Evolutionary conservation across 2,888 invertebrate genomes (phyloP).

Genomic region (Thymelicus acteon): DNA sequence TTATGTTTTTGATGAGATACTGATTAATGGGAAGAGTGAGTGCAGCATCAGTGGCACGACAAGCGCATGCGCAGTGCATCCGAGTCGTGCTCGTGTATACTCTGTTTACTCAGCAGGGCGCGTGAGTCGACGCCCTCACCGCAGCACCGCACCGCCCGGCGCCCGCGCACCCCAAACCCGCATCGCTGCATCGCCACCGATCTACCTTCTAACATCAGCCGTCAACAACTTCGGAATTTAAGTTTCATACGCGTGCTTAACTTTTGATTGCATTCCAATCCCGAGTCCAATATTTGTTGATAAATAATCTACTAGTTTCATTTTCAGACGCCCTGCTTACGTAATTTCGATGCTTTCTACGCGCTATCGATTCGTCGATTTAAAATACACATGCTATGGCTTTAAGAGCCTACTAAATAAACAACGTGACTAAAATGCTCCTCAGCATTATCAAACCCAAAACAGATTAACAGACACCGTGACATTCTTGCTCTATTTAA

Average conservation of each 20-base stretch:
- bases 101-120: conserved; percentile 77
- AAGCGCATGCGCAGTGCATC: conserved; percentile 49
- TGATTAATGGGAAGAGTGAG: conserved; percentile 4
- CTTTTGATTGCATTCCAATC: conserved; percentile 65
- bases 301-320: conserved; percentile 45
- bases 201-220: conserved; percentile 56
- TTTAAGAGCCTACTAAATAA: conserved; percentile 35
- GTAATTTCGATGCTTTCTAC: conserved; percentile 5
- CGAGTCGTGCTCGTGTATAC: conserved; percentile 61
- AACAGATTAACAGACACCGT: conserved; percentile 60
- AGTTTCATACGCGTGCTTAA: conserved; percentile 61
- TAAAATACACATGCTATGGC: conserved; percentile 28
- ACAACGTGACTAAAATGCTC: conserved; percentile 32
- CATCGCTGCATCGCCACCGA: conserved; percentile 38
- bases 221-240: conserved; percentile 64
- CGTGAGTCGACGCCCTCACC: conserved; percentile 48
- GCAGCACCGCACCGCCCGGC: not conserved
- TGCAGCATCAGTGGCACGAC: conserved; percentile 41
- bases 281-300: conserved; percentile 57
- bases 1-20: too few species aligned
- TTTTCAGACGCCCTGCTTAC: conserved; percentile 36
- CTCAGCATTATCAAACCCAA: conserved; percentile 42
- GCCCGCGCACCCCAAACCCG: conserved; percentile 45
- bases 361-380: conserved; percentile 15
- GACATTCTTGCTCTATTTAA: conserved; percentile 74